Conservation (phyloP, 2,113 vertebrate genomes). For the Syrrhaptes paradoxus region DNA sequence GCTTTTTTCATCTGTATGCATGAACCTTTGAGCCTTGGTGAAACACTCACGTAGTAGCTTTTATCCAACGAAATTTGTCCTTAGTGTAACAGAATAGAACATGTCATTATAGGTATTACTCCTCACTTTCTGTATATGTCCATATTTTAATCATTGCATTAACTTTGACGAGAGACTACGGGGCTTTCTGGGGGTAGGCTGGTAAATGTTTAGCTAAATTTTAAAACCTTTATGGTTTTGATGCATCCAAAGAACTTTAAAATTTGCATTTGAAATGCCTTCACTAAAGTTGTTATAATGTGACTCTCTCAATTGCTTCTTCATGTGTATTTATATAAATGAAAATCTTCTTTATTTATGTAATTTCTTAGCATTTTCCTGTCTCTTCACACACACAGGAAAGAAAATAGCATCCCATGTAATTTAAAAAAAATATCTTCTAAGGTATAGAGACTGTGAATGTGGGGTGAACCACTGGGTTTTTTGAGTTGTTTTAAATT, state of each 20-base stretch:
- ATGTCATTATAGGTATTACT: not conserved
- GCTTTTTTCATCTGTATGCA: not conserved
- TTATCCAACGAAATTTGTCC: not conserved
- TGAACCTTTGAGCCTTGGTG: not conserved
- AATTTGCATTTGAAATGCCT: not conserved
- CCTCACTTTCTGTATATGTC: not conserved
- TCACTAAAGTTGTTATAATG: fast-evolving
- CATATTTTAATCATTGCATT: not conserved
- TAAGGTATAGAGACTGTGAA: not conserved
- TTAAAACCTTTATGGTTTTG: not conserved
- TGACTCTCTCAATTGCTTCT: not conserved
- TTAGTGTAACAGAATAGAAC: not conserved
- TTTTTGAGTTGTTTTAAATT: not conserved
- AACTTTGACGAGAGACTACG: not conserved
- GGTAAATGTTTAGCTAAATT: not conserved
- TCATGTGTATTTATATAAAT: not conserved
- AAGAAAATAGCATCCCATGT: not conserved
- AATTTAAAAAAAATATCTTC: not conserved
- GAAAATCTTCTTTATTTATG: not conserved
- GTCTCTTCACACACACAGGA: not conserved
- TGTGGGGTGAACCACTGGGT: not conserved
- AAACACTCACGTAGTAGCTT: not conserved
- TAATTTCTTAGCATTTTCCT: not conserved
- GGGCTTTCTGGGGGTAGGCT: not conserved
- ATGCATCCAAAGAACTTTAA: not conserved